A percentile compares a stretch with the other conserved stretches of the same genome.
phyloP scores from a whole-genome alignment of 53 echinoderm and acorn worm genomes.

The Antedon mediterranea region DNA sequence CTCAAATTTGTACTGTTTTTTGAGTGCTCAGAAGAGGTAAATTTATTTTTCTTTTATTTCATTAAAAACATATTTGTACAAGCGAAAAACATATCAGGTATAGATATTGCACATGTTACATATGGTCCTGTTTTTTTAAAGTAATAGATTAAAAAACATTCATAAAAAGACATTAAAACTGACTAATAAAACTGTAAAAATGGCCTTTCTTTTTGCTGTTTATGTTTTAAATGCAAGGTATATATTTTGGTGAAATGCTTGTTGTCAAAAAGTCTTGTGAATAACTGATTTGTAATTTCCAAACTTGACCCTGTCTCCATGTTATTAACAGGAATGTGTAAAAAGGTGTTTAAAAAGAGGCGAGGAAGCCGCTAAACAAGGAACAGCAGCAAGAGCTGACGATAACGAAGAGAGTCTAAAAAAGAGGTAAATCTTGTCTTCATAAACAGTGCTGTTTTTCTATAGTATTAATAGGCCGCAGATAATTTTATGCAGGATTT shows the following conservation, averaged over 20 bases:
- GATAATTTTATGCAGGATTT: too few relatives aligned
- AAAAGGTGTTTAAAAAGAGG: constrained; percentile 43
- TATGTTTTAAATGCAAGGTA: too few relatives aligned
- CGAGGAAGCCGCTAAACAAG: neutral
- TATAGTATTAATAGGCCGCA: neutral
- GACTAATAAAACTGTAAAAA: too few relatives aligned
- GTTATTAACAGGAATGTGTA: constrained; percentile 44
- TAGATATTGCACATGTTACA: too few relatives aligned
- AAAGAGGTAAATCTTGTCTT: constrained; percentile 72
- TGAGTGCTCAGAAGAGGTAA: constrained; percentile 72
- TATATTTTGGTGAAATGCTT: too few relatives aligned
- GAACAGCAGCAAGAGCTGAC: constrained; percentile 38
- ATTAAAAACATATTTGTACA: too few relatives aligned
- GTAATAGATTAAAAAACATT: neutral
- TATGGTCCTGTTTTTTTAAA: too few relatives aligned
- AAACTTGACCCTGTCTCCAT: too few relatives aligned
- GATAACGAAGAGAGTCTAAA: constrained; percentile 70
- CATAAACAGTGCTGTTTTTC: neutral
- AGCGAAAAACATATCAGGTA: too few relatives aligned
- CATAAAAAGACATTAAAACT: neutral
- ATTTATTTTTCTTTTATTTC: too few relatives aligned
- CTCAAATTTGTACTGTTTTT: constrained; percentile 92
- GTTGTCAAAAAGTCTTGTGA: too few relatives aligned
- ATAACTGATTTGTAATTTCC: too few relatives aligned
- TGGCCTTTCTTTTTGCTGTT: neutral